These are phyloP conservation scores for Celastrina argiolus DNA, from an alignment of 2,888 invertebrate species.

Conservation along the genomic window DNA sequence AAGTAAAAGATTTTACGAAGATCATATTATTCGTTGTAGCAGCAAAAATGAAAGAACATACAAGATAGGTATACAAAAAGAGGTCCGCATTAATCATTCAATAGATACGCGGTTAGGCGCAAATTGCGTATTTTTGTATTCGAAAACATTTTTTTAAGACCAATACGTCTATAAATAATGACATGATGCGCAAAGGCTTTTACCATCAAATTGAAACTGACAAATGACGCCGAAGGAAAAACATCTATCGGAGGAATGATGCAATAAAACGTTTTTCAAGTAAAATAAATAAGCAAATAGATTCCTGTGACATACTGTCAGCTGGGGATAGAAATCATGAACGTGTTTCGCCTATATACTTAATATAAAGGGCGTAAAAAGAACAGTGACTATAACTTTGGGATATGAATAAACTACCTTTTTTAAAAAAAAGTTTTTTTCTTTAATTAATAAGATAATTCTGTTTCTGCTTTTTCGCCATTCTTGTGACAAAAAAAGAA, in stretches of 20 bases:
- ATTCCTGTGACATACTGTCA: slow-evolving; percentile 29
- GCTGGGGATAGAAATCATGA: neutral
- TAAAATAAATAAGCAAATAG: slow-evolving; percentile 32
- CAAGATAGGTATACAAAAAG: neutral
- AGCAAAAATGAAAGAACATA: neutral
- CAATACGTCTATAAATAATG: slow-evolving; percentile 33
- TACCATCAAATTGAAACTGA: slow-evolving; percentile 60
- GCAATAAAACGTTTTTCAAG: slow-evolving; percentile 49
- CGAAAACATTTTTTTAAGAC: slow-evolving; percentile 4
- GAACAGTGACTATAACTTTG: too few relatives aligned
- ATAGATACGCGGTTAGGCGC: neutral
- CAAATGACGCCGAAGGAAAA: slow-evolving; percentile 51
- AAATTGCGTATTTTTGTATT: slow-evolving; percentile 8
- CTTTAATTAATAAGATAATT: too few relatives aligned
- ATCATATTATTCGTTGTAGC: too few relatives aligned
- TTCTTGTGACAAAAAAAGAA: too few relatives aligned
- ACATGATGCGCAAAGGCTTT: slow-evolving; percentile 46
- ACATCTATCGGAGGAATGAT: slow-evolving; percentile 53
- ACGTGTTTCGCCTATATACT: too few relatives aligned
- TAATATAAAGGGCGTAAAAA: too few relatives aligned
- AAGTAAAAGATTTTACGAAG: too few relatives aligned
- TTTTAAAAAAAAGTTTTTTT: too few relatives aligned
- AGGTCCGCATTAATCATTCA: neutral
- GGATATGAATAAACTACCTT: too few relatives aligned
- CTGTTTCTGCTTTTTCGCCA: too few relatives aligned